Evolutionary conservation across 2,888 invertebrate species (phyloP).

Genomic region (Lissocephala sabroskyi): DNA sequence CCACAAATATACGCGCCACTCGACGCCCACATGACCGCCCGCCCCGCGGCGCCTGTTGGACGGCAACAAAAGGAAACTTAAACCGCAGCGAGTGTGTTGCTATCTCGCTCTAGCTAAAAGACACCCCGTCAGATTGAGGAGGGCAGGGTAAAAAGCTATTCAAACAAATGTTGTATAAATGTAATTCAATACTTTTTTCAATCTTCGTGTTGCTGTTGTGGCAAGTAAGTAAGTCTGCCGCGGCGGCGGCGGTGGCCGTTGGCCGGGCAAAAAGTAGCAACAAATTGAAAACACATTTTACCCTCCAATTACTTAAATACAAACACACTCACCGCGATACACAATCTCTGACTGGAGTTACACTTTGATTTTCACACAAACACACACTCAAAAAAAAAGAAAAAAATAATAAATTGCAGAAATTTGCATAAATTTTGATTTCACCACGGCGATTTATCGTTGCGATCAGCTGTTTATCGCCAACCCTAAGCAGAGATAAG

Average conservation of each 20-base stretch:
- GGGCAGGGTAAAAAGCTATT: conserved; percentile 40
- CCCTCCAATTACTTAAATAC: conserved; percentile 62
- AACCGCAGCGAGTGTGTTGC: conserved; percentile 40
- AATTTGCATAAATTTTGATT: no score
- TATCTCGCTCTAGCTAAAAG: background rate
- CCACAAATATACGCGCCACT: conserved; percentile 33
- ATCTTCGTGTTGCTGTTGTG: conserved; percentile 26
- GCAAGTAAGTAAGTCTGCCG: conserved; percentile 9
- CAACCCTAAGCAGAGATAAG: no score
- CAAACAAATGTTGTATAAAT: conserved; percentile 61
- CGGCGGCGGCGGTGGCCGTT: background rate
- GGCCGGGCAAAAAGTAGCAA: conserved; percentile 18
- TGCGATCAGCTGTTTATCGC: no score
- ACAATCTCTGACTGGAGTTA: background rate
- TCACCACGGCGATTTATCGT: no score
- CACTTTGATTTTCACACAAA: background rate
- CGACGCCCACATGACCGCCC: background rate
- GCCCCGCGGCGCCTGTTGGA: conserved; percentile 5
- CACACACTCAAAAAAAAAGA: background rate
- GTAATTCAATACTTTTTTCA: conserved; percentile 63
- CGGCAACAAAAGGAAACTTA: conserved; percentile 51
- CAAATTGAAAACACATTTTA: conserved; percentile 64
- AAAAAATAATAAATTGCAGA: background rate
- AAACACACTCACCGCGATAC: conserved; percentile 33
- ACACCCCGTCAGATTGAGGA: background rate